These are phyloP conservation scores for Actenoides lindsayi DNA, from an alignment of 2,113 vertebrate species.

Conservation along the genomic window DNA sequence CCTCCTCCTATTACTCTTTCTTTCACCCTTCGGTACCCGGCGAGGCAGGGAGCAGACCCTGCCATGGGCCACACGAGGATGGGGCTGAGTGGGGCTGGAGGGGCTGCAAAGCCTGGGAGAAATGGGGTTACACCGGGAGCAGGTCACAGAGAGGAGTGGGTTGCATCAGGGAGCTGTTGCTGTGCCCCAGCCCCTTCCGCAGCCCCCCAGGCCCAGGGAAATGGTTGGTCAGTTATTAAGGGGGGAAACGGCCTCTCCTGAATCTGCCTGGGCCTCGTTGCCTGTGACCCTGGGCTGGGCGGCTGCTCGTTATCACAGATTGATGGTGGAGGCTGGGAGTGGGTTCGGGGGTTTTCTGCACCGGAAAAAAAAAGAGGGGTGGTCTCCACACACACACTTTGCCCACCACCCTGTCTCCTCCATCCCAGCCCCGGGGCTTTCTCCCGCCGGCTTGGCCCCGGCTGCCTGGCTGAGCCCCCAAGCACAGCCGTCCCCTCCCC, in stretches of 20 bases:
- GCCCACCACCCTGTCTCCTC: background rate
- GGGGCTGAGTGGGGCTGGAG: background rate
- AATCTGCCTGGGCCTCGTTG: background rate
- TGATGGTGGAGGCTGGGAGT: background rate
- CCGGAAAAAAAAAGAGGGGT: background rate
- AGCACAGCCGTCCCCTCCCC: background rate
- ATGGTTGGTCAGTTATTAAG: background rate
- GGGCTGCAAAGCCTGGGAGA: background rate
- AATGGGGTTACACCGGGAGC: background rate
- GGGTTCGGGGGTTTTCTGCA: background rate
- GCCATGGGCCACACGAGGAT: fast-evolving
- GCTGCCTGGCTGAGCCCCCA: background rate
- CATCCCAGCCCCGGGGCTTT: background rate
- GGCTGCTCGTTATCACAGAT: background rate
- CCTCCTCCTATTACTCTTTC: background rate
- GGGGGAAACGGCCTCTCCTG: background rate
- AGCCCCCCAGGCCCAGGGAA: background rate
- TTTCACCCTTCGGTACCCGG: background rate
- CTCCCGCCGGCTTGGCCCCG: background rate
- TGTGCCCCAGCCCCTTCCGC: fast-evolving
- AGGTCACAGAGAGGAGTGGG: background rate
- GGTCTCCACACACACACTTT: background rate
- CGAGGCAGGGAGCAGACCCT: background rate
- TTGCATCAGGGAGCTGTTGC: background rate
- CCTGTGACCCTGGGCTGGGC: background rate